Conservation (phyloP, 2,113 vertebrate species). For the Psophia crepitans region DNA sequence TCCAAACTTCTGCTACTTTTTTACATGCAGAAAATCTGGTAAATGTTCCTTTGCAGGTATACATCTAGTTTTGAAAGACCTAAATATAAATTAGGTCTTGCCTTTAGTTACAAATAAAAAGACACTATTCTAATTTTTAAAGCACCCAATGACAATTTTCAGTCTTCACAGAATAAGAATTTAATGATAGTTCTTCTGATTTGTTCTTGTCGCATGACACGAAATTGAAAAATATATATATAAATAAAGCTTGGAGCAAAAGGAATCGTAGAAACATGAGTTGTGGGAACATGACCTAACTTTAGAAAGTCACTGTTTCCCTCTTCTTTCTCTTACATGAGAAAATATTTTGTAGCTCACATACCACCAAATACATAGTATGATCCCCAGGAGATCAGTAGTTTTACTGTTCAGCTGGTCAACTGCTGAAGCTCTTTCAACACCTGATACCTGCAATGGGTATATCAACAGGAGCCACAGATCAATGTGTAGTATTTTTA, state of each 20-base stretch:
- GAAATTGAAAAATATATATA: background rate
- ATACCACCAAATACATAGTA: background rate
- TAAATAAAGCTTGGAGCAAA: background rate
- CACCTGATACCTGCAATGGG: background rate
- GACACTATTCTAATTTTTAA: background rate
- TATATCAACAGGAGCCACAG: background rate
- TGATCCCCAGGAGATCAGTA: background rate
- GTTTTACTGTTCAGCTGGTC: background rate
- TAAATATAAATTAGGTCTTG: background rate
- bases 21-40: background rate
- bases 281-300: background rate
- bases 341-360: background rate
- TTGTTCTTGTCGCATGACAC: background rate
- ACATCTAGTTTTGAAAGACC: background rate
- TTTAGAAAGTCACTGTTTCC: background rate
- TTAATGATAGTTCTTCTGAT: background rate
- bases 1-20: background rate
- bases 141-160: background rate
- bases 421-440: background rate
- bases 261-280: background rate
- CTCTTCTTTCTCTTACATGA: background rate
- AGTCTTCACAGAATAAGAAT: background rate
- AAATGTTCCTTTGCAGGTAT: background rate
- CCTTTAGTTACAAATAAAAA: background rate
- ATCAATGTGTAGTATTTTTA: background rate